Percentiles rank a stretch among this genome's conserved stretches.
phyloP scores from a whole-genome alignment of 2,113 vertebrate genomes.

The Recurvirostra avosetta region DNA sequence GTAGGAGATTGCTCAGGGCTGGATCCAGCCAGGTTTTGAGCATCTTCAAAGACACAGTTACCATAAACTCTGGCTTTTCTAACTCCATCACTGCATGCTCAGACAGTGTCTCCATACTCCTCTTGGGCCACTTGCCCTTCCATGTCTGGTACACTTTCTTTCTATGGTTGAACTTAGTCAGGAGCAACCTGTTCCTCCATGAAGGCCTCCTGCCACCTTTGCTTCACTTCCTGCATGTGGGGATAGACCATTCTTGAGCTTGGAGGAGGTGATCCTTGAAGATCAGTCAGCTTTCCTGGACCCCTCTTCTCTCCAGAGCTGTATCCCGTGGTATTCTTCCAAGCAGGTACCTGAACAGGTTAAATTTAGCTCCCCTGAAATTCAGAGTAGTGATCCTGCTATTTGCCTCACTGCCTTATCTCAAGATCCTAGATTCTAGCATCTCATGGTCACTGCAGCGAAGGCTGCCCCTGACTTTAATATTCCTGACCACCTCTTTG shows the following conservation, averaged over 20 bases:
- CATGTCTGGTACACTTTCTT: not conserved
- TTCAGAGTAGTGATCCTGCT: not conserved
- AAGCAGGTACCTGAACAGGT: not conserved
- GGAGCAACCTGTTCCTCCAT: not conserved
- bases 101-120: not conserved
- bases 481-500: not conserved
- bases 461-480: not conserved
- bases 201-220: not conserved
- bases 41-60: not conserved
- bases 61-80: not conserved
- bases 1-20: not conserved
- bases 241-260: not conserved
- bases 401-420: not conserved
- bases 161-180: not conserved
- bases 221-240: not conserved
- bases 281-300: not conserved
- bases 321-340: not conserved
- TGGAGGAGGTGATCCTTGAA: not conserved
- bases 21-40: not conserved
- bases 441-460: not conserved
- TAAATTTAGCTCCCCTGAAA: not conserved
- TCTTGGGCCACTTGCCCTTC: not conserved
- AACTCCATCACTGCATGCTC: not conserved
- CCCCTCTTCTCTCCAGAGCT: not conserved
- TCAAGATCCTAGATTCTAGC: not conserved